phyloP scores from a whole-genome alignment of 2,113 vertebrate genomes.

The Acanthisitta chloris region DNA sequence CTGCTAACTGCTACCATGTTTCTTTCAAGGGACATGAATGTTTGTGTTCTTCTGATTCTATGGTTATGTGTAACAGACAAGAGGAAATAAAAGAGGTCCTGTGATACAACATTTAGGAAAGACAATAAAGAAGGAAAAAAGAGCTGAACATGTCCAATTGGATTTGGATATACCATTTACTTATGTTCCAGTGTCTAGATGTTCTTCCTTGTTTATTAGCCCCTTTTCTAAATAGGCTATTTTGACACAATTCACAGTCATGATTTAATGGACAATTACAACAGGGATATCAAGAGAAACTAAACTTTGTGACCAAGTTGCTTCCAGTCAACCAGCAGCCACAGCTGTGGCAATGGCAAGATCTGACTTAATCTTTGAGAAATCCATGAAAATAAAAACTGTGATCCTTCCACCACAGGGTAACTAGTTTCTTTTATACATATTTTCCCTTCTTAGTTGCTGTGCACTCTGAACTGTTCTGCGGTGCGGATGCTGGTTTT shows the following conservation, averaged over 20 bases:
- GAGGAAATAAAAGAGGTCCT: neutral
- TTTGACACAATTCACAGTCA: neutral
- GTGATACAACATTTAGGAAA: neutral
- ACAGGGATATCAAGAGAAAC: neutral
- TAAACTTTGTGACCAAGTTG: neutral
- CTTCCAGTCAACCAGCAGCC: neutral
- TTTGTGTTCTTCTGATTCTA: neutral
- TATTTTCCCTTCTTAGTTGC: neutral
- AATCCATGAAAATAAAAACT: neutral
- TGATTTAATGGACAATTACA: neutral
- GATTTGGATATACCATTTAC: neutral
- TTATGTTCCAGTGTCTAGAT: neutral
- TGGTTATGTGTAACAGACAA: neutral
- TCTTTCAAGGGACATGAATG: neutral
- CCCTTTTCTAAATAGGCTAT: neutral
- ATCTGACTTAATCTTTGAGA: neutral
- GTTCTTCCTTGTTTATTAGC: neutral
- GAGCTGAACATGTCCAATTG: neutral
- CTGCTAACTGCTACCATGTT: rapidly evolving
- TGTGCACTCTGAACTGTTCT: neutral
- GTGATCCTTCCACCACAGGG: neutral
- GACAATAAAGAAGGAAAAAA: neutral
- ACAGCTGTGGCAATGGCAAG: neutral
- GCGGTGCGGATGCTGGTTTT: neutral
- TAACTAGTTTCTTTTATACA: neutral